Conservation (phyloP, 2,113 vertebrate species). For the Platichthys stellatus region DNA sequence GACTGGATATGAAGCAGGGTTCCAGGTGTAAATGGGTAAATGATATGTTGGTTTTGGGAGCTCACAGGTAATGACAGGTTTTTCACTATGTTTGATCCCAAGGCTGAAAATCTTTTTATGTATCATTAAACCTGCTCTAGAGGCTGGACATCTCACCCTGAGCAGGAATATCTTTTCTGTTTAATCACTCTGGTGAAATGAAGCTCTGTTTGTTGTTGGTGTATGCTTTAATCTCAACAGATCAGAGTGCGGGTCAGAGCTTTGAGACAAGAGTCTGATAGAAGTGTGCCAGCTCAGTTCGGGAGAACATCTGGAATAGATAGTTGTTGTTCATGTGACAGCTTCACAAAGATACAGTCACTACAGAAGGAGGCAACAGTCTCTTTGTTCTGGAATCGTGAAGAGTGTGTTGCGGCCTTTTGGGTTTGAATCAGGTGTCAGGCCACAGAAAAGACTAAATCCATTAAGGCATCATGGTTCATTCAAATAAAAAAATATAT, state of each 20-base stretch:
- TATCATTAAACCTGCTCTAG: background rate
- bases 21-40: constrained; percentile 23
- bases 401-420: too few relatives aligned
- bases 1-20: background rate
- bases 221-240: constrained; percentile 29
- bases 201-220: constrained; percentile 3
- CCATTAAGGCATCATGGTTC: background rate
- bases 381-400: background rate
- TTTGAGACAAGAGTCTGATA: constrained; percentile 17
- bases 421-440: too few relatives aligned
- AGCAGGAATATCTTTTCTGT: constrained; percentile 11
- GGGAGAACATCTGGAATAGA: background rate
- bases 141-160: constrained; percentile 29
- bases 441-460: background rate
- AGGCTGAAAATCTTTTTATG: too few relatives aligned
- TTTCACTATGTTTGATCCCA: too few relatives aligned
- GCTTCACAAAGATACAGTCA: background rate
- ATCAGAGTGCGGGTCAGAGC: background rate
- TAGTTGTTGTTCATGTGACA: background rate
- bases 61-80: too few relatives aligned
- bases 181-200: constrained; percentile 2
- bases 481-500: background rate
- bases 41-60: background rate
- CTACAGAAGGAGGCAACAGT: background rate
- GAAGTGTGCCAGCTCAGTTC: background rate